Percentiles rank a stretch among this genome's conserved stretches.
phyloP scores from a whole-genome alignment of 1,140 invertebrate genomes.

The Drosophila arawakana region DNA sequence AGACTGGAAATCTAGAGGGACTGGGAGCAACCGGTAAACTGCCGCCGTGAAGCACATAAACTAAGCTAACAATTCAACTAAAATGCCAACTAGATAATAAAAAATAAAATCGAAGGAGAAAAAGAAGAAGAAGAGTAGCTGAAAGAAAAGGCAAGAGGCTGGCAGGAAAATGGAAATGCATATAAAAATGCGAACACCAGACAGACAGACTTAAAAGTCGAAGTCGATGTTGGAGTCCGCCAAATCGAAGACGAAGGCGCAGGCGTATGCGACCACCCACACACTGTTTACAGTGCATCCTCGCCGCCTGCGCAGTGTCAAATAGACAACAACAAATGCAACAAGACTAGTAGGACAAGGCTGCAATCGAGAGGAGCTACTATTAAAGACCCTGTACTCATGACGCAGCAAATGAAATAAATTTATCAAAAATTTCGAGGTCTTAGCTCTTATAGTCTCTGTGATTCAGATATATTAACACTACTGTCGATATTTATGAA shows the following conservation, averaged over 20 bases:
- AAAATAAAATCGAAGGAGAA: conserved; percentile 70
- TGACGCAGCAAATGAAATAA: no score
- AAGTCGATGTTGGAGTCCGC: conserved; percentile 34
- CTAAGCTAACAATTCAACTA: conserved; percentile 78
- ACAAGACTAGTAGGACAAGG: neutral
- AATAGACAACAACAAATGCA: conserved; percentile 66
- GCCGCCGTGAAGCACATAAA: conserved; percentile 53
- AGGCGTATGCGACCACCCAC: conserved; percentile 49
- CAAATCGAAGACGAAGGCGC: conserved; percentile 22
- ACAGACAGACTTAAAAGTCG: conserved; percentile 46
- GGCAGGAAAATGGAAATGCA: conserved; percentile 52
- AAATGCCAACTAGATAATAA: conserved; percentile 82
- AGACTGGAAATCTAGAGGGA: neutral
- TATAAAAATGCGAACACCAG: conserved; percentile 70
- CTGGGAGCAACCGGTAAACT: neutral
- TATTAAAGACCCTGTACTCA: neutral
- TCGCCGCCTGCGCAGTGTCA: conserved; percentile 80
- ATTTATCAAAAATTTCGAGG: no score
- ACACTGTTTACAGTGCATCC: conserved; percentile 63
- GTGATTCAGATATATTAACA: no score
- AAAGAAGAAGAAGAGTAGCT: conserved; percentile 13
- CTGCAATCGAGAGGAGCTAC: neutral
- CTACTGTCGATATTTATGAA: no score
- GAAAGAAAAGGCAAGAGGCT: neutral
- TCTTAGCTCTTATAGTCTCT: no score